These are phyloP conservation scores for Apocrypta bakeri DNA, from an alignment of 1,140 invertebrate species.

Conservation along the genomic window DNA sequence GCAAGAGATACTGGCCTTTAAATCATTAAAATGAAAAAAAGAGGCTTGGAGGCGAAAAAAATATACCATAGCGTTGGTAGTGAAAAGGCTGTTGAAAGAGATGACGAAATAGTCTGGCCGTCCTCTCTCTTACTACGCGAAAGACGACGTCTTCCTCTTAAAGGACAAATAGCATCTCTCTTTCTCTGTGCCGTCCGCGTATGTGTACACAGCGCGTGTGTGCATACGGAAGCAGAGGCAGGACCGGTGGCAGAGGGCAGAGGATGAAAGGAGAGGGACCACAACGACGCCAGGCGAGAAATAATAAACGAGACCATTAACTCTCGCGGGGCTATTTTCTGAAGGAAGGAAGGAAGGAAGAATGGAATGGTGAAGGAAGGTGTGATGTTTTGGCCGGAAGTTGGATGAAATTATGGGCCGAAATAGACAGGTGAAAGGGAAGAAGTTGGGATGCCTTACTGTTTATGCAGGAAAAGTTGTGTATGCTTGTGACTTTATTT, in stretches of 20 bases:
- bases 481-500: neutral
- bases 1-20: neutral
- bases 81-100: neutral
- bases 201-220: neutral
- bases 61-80: neutral
- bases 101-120: neutral
- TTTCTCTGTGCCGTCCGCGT: neutral
- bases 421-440: neutral
- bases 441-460: neutral
- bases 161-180: slow-evolving; percentile 22
- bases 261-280: slow-evolving; percentile 4
- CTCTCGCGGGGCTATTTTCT: slow-evolving; percentile 1
- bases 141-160: neutral
- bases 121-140: neutral
- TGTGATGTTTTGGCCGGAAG: neutral
- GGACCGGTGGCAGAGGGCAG: neutral
- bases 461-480: neutral
- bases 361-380: neutral
- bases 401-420: neutral
- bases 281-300: slow-evolving; percentile 28
- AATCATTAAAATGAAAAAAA: slow-evolving; percentile 1
- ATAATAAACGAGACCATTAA: slow-evolving; percentile 50
- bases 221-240: neutral
- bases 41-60: neutral
- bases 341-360: slow-evolving; percentile 1